phyloP scores from a whole-genome alignment of 2,888 invertebrate species.

The Anoplius nigerrimus region DNA sequence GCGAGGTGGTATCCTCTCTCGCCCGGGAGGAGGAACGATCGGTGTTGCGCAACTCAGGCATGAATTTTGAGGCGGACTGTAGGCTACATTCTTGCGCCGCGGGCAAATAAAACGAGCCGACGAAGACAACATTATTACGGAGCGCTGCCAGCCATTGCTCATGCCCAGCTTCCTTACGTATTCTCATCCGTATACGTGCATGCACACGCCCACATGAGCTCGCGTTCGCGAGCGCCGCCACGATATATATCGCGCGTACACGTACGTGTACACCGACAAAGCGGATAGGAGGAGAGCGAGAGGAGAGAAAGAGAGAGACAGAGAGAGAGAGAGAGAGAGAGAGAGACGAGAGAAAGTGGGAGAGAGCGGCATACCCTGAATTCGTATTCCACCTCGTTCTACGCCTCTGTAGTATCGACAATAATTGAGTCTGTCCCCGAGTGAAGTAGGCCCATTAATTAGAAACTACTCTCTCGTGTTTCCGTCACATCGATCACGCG shows the following conservation, averaged over 20 bases:
- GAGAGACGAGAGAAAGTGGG: neutral
- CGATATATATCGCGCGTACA: constrained; percentile 6
- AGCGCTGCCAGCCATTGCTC: constrained; percentile 73
- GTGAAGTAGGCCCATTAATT: constrained; percentile 63
- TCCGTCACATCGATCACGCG: constrained; percentile 44
- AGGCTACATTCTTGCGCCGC: constrained; percentile 74
- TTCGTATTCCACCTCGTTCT: constrained; percentile 56
- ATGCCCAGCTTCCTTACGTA: constrained; percentile 72
- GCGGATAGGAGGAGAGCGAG: neutral
- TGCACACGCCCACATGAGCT: constrained; percentile 20
- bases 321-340: neutral
- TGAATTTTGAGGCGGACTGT: constrained; percentile 74
- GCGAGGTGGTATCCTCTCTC: constrained; percentile 18
- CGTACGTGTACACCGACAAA: constrained; percentile 15
- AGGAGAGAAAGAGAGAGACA: neutral
- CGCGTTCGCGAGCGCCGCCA: constrained; percentile 33
- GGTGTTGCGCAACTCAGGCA: constrained; percentile 68
- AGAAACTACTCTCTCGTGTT: constrained; percentile 55
- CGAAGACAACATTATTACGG: constrained; percentile 75
- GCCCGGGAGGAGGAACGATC: constrained; percentile 43
- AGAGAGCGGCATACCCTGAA: constrained; percentile 29
- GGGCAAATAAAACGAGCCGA: constrained; percentile 73
- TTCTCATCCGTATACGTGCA: constrained; percentile 58
- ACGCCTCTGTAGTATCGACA: constrained; percentile 60
- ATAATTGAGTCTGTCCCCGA: constrained; percentile 65